Percentiles rank a stretch among this genome's conserved stretches.
Evolutionary conservation across 23 tunicate genomes (phyloP).

Genomic region (Ciona savignyi): DNA sequence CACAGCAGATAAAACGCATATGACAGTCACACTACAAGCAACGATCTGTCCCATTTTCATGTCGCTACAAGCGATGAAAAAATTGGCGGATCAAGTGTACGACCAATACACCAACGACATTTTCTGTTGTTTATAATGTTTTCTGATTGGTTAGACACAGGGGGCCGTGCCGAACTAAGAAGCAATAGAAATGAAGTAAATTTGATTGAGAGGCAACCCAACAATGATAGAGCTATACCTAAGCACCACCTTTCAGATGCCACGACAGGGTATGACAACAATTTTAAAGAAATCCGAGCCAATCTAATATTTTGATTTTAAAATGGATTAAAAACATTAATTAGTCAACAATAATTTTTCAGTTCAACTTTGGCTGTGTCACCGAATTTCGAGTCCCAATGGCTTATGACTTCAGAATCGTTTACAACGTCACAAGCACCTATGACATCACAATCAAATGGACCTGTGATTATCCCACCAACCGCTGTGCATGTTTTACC

Average conservation of each 20-base stretch:
- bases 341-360: neutral
- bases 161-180: neutral
- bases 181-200: neutral
- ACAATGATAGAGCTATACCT: neutral
- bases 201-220: neutral
- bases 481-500: constrained; percentile 30
- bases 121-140: too few relatives aligned
- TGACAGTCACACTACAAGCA: too few relatives aligned
- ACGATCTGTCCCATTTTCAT: too few relatives aligned
- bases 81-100: too few relatives aligned
- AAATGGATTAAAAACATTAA: neutral
- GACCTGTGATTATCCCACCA: neutral
- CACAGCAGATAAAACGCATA: too few relatives aligned
- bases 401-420: neutral
- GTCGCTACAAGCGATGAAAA: too few relatives aligned
- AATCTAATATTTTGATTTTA: too few relatives aligned
- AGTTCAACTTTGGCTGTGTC: neutral
- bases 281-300: too few relatives aligned
- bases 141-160: neutral
- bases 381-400: neutral
- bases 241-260: too few relatives aligned
- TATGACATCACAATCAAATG: neutral
- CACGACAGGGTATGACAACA: too few relatives aligned
- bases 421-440: neutral
- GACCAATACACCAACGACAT: too few relatives aligned